phyloP scores from a whole-genome alignment of 2,797 vertebrate genomes.

The Leuciscus waleckii region DNA sequence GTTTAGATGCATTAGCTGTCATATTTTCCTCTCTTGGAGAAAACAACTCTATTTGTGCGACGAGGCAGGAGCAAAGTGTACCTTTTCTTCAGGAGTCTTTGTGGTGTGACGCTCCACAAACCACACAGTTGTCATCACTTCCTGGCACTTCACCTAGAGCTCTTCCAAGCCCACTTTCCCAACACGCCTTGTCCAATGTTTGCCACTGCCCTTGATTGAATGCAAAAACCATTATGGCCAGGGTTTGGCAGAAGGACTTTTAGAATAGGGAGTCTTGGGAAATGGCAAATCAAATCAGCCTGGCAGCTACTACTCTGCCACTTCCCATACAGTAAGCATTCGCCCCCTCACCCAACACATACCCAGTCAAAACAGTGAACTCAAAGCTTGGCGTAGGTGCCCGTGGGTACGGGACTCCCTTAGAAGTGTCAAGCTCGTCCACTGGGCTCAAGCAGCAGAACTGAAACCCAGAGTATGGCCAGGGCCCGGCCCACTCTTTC shows the following conservation, averaged over 20 bases:
- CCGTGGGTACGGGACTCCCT: constrained; percentile 60
- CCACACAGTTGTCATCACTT: constrained; percentile 47
- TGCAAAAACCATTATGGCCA: constrained; percentile 57
- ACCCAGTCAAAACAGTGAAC: constrained; percentile 69
- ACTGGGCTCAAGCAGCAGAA: constrained; percentile 63
- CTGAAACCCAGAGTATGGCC: constrained; percentile 63
- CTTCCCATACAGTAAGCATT: constrained; percentile 70
- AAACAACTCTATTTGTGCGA: constrained; percentile 76
- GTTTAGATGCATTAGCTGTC: constrained; percentile 65
- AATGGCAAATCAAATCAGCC: constrained; percentile 72
- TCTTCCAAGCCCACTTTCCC: constrained; percentile 53
- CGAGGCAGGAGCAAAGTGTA: constrained; percentile 71
- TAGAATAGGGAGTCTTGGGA: constrained; percentile 66
- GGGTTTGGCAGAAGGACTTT: constrained; percentile 66
- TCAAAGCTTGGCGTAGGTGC: constrained; percentile 57
- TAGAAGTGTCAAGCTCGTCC: constrained; percentile 61
- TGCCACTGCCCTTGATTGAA: constrained; percentile 47
- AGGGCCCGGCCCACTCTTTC: constrained; percentile 65
- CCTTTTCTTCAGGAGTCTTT: constrained; percentile 67
- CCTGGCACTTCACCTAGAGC: constrained; percentile 53
- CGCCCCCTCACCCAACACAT: constrained; percentile 64
- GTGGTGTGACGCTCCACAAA: constrained; percentile 47
- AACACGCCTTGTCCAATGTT: constrained; percentile 48
- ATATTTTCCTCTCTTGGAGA: constrained; percentile 74
- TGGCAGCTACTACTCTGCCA: constrained; percentile 64